Evolutionary conservation across 2,888 invertebrate genomes (phyloP).

Genomic region (Coelinius sp.): DNA sequence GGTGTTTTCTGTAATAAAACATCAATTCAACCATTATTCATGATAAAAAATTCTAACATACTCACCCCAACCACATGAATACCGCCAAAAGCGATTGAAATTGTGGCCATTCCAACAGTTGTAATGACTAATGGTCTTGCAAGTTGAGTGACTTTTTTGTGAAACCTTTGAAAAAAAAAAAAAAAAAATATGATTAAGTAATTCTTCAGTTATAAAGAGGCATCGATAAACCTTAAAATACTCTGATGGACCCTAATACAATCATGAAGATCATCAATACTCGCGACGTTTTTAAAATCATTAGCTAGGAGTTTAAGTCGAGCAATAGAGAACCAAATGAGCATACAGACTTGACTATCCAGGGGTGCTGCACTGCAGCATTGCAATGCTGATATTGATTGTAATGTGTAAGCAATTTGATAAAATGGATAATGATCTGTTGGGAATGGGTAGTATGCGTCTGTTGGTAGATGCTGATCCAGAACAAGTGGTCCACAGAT

Average conservation of each 20-base stretch:
- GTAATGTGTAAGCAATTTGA: slow-evolving; percentile 48
- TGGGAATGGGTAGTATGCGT: slow-evolving; percentile 55
- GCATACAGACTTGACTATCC: slow-evolving; percentile 48
- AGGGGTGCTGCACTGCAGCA: slow-evolving; percentile 43
- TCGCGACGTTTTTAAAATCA: slow-evolving; percentile 19
- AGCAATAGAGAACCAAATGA: slow-evolving; percentile 51
- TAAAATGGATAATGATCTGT: slow-evolving; percentile 33
- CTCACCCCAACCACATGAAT: slow-evolving; percentile 45
- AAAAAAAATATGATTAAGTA: not conserved
- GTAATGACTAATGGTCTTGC: slow-evolving; percentile 42
- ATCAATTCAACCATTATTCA: not conserved
- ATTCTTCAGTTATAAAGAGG: not conserved
- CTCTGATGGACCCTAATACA: slow-evolving; percentile 38
- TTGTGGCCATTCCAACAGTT: slow-evolving; percentile 32
- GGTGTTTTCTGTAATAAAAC: slow-evolving; percentile 37
- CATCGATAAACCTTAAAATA: slow-evolving; percentile 36
- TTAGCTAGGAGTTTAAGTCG: slow-evolving; percentile 48
- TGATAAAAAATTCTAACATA: not conserved
- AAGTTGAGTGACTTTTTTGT: slow-evolving; percentile 32
- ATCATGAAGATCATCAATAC: slow-evolving; percentile 2
- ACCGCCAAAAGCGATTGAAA: slow-evolving; percentile 40
- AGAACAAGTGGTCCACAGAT: slow-evolving; percentile 45
- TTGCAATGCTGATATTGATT: slow-evolving; percentile 48
- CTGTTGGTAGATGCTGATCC: slow-evolving; percentile 50
- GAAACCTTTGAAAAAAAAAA: slow-evolving; percentile 31